Evolutionary conservation across 2,113 vertebrate genomes (phyloP), one percentile per base, ranked within the genome.

Genomic region (Gymnarchus niloticus): DNA sequence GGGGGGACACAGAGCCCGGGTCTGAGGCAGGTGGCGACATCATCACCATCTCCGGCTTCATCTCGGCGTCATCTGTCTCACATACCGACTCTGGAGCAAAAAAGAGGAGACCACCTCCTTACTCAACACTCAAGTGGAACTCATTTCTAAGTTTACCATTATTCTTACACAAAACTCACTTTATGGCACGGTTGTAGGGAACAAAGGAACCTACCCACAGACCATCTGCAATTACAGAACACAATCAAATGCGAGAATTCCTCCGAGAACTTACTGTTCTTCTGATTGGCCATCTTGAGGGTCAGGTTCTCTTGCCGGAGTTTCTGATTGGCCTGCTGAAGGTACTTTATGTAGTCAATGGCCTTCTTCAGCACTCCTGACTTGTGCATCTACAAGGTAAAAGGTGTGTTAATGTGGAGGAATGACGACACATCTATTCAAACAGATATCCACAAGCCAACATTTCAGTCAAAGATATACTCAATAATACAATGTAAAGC

Each of bases 1-100:
- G 94, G 81, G 96, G 97, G 23, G 98, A 99, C 5, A 95, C 93
- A 0, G 97, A 97, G 1, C 97, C 98, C 0, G 97, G 96, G 88
- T 99, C 98, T 0, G 98, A 99, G 1, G 98, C 96, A 1, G 98
- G 97, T 73, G 98, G 98, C 25, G 98, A 99, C 96, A 99, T 97
- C 91, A 99, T 93, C 84, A 96, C 91, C 89, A 95, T 89, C 0
- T 98, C 97, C 86, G 96, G 95, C 93, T 99, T 99, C 85, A 99
- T 91, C 81, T 98, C 98, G 87, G 96, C 90, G 0, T 98, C 97
- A 6, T 94, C 95, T 0, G 92, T 86, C 61, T 93, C 83, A 0
- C 87, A 90, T 78, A 90, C 89, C 0, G 89, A 73, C 85, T 94
- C 94, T 95, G 87, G 23, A 77, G 86, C 0, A 84, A 25, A 3